A percentile compares a stretch with the other conserved stretches of the same genome.
These are phyloP conservation scores for Globodera ellingtonae DNA, from an alignment of 1,140 invertebrate species.

Conservation along the genomic window DNA sequence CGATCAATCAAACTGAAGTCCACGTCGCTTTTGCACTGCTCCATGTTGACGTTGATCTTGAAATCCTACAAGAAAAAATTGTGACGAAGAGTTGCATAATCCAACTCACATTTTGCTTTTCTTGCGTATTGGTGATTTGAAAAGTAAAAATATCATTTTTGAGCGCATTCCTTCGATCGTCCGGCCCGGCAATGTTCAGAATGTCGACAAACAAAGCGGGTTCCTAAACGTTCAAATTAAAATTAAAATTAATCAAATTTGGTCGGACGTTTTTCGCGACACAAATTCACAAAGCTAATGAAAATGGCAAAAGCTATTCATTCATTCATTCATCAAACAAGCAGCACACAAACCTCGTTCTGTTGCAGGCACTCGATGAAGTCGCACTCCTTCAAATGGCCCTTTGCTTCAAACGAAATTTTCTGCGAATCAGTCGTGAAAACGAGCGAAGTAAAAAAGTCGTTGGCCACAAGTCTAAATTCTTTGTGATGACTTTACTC, in stretches of 20 bases:
- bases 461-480: slow-evolving; percentile 31
- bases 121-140: slow-evolving; percentile 17
- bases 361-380: slow-evolving; percentile 33
- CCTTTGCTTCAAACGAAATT: slow-evolving; percentile 24
- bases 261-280: too few relatives aligned
- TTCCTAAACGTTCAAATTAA: not conserved
- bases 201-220: not conserved
- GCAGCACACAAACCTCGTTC: not conserved
- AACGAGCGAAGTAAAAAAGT: slow-evolving; percentile 18
- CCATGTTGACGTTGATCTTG: slow-evolving; percentile 30
- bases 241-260: not conserved
- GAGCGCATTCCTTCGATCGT: slow-evolving; percentile 16
- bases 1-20: slow-evolving; percentile 50
- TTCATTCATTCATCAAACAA: not conserved
- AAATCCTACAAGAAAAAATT: slow-evolving; percentile 17
- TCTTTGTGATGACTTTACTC: not conserved
- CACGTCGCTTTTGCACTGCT: slow-evolving; percentile 40
- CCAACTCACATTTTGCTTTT: slow-evolving; percentile 33
- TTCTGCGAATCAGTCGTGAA: slow-evolving; percentile 13
- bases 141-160: slow-evolving; percentile 35
- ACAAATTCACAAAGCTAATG: not conserved
- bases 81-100: not conserved
- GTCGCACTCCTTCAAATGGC: slow-evolving; percentile 34
- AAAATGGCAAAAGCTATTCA: not conserved
- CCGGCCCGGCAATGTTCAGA: slow-evolving; percentile 24